Evolutionary conservation across 2,797 vertebrate genomes (phyloP).

Genomic region (Lepilemur ruficaudatus): DNA sequence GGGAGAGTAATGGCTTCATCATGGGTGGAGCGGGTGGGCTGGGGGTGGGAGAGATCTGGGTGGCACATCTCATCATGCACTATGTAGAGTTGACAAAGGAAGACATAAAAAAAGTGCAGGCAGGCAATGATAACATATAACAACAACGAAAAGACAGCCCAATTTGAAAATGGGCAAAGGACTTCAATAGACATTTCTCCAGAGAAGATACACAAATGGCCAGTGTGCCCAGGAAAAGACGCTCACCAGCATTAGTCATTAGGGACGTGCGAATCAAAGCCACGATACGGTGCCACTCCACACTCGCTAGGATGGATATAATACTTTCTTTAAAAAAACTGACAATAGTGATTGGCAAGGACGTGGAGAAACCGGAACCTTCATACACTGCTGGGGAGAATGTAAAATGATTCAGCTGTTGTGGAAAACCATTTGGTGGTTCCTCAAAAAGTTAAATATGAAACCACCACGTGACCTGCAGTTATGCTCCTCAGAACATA

Average conservation of each 20-base stretch:
- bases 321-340: not conserved
- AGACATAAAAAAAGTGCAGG: not conserved
- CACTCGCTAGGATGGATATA: not conserved
- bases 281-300: not conserved
- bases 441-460: not conserved
- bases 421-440: not conserved
- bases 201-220: not conserved
- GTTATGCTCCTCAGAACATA: not conserved
- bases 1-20: not conserved
- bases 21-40: not conserved
- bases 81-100: not conserved
- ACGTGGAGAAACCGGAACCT: not conserved
- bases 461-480: not conserved
- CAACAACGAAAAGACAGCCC: not conserved
- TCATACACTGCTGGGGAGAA: not conserved
- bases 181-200: not conserved
- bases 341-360: not conserved
- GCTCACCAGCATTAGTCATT: not conserved
- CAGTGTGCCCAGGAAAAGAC: not conserved
- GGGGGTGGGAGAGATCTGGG: too few relatives aligned
- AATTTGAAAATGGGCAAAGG: not conserved
- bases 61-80: not conserved
- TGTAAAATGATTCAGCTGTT: not conserved
- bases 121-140: not conserved
- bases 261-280: not conserved